A percentile compares a stretch with the other conserved stretches of the same genome.
These are phyloP conservation scores for Cotesia glomerata DNA, from an alignment of 1,140 invertebrate genomes.

Conservation along the genomic window DNA sequence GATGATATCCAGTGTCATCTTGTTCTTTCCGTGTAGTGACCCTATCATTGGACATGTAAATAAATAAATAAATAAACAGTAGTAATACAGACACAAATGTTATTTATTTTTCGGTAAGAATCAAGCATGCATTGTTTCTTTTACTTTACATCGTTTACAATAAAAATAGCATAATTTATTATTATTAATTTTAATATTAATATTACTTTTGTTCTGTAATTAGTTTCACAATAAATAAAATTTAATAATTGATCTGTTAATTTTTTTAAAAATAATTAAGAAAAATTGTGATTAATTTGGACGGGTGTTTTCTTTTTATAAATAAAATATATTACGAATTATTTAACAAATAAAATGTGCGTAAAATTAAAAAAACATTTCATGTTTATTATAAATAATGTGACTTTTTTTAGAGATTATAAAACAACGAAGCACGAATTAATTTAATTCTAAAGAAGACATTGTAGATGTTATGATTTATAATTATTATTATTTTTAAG, in stretches of 20 bases:
- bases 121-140: slow-evolving; percentile 21
- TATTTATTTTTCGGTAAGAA: slow-evolving; percentile 18
- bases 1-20: too few species aligned
- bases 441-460: background rate
- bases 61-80: too few species aligned
- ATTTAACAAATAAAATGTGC: too few species aligned
- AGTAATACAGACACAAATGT: slow-evolving; percentile 22
- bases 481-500: slow-evolving; percentile 29
- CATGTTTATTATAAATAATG: background rate
- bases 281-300: too few species aligned
- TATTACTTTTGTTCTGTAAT: background rate
- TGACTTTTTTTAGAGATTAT: background rate
- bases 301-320: too few species aligned
- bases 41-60: too few species aligned
- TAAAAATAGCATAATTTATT: slow-evolving; percentile 25
- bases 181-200: background rate
- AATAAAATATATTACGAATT: too few species aligned
- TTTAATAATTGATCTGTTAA: background rate
- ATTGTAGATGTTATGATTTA: slow-evolving; percentile 17
- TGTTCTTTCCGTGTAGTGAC: too few species aligned
- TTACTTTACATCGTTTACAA: slow-evolving; percentile 16
- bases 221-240: background rate
- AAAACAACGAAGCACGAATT: background rate
- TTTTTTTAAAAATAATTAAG: too few species aligned
- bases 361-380: background rate